Conservation (phyloP, 2,888 invertebrate genomes). For the Eudasyphora cyanicolor region DNA sequence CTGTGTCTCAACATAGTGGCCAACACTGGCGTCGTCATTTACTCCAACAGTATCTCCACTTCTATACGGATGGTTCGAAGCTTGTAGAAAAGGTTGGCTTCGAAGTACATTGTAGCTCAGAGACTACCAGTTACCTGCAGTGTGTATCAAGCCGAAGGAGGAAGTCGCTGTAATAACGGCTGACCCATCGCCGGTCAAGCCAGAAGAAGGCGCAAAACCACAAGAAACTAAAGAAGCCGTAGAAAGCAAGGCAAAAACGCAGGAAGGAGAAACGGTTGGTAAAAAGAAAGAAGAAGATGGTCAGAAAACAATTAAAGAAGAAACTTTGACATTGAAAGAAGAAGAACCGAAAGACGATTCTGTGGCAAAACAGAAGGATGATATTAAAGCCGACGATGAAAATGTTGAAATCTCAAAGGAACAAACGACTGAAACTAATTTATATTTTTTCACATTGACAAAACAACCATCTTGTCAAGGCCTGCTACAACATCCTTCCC, state of each 20-base stretch:
- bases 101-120: too few relatives aligned
- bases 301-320: neutral
- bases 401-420: constrained; percentile 33
- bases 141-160: too few relatives aligned
- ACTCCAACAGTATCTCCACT: too few relatives aligned
- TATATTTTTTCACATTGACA: too few relatives aligned
- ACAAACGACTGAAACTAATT: constrained; percentile 58
- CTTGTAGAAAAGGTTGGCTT: too few relatives aligned
- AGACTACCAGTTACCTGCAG: too few relatives aligned
- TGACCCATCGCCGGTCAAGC: constrained; percentile 30
- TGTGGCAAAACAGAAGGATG: constrained; percentile 26
- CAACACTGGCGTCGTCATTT: too few relatives aligned
- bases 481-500: too few relatives aligned
- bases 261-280: constrained; percentile 8
- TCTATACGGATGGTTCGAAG: too few relatives aligned
- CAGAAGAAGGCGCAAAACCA: constrained; percentile 11
- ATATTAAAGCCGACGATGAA: neutral
- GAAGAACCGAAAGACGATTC: neutral
- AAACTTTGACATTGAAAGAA: too few relatives aligned
- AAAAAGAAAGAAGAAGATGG: constrained; percentile 1
- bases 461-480: too few relatives aligned
- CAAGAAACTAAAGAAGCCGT: constrained; percentile 18
- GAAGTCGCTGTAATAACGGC: constrained; percentile 15
- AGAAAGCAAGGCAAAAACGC: constrained; percentile 32
- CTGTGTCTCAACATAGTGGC: too few relatives aligned